These are phyloP conservation scores for Anseranas semipalmata DNA, from an alignment of 2,113 vertebrate species.

Conservation along the genomic window DNA sequence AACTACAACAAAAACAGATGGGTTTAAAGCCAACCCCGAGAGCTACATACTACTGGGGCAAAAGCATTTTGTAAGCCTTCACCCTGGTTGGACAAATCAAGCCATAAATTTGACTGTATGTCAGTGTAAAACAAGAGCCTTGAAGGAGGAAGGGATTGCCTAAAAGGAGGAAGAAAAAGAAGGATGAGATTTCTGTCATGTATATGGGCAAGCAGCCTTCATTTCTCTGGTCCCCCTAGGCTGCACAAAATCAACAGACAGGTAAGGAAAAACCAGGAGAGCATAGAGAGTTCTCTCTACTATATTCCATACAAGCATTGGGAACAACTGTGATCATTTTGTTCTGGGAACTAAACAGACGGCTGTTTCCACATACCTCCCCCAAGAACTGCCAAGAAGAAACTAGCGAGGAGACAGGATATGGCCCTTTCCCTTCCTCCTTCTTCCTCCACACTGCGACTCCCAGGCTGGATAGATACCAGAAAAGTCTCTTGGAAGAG, in stretches of 20 bases:
- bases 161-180: conserved; percentile 7
- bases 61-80: conserved; percentile 12
- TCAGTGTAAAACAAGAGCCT: neutral
- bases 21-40: neutral
- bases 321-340: neutral
- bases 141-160: neutral
- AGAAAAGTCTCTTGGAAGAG: conserved; percentile 3
- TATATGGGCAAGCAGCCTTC: neutral
- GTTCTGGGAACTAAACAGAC: neutral
- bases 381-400: conserved; percentile 10
- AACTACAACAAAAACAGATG: neutral
- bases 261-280: neutral
- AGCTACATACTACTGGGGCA: neutral
- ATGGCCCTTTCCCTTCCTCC: conserved; percentile 15
- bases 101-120: neutral
- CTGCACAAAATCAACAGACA: conserved; percentile 7
- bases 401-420: neutral
- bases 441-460: conserved; percentile 31
- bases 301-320: neutral
- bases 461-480: neutral
- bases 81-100: neutral
- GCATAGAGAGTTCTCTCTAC: neutral
- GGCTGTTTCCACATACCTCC: neutral
- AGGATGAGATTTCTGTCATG: neutral
- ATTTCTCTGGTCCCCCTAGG: neutral